Percentiles rank a stretch among this genome's conserved stretches.
These are phyloP conservation scores for Leptinotarsa texana DNA, from an alignment of 1,140 invertebrate genomes.

Conservation along the genomic window DNA sequence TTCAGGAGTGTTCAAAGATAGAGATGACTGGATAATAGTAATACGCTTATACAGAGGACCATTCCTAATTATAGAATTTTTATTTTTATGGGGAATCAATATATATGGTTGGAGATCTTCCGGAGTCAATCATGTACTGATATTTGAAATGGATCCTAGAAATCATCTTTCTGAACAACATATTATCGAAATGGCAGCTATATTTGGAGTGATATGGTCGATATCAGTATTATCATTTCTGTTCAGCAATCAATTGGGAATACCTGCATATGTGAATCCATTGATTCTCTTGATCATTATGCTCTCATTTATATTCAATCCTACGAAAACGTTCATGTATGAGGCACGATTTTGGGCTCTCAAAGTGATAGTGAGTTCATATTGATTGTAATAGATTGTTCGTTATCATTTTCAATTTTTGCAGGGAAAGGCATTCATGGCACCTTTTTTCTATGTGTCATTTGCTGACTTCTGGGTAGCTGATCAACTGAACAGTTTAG, in stretches of 20 bases:
- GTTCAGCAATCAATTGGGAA: constrained; percentile 83
- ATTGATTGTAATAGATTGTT: background rate
- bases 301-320: constrained; percentile 88
- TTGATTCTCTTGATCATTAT: constrained; percentile 85
- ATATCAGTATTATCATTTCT: constrained; percentile 80
- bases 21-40: constrained; percentile 76
- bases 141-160: constrained; percentile 97
- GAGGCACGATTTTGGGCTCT: constrained; percentile 87
- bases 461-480: constrained; percentile 99
- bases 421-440: constrained; percentile 82
- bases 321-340: constrained; percentile 87
- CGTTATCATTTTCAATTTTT: constrained; percentile 43
- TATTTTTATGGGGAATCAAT: constrained; percentile 96
- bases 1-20: constrained; percentile 71
- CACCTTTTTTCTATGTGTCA: constrained; percentile 93
- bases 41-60: constrained; percentile 90
- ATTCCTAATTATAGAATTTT: constrained; percentile 88
- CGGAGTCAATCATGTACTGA: constrained; percentile 98
- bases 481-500: constrained; percentile 96
- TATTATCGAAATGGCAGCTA: constrained; percentile 93
- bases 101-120: constrained; percentile 98
- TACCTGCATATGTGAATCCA: constrained; percentile 91
- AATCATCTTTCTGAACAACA: constrained; percentile 96
- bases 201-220: constrained; percentile 95
- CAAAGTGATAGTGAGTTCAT: constrained; percentile 71